Evolutionary conservation across 2,113 vertebrate genomes (phyloP).

Genomic region (Kryptolebias marmoratus): DNA sequence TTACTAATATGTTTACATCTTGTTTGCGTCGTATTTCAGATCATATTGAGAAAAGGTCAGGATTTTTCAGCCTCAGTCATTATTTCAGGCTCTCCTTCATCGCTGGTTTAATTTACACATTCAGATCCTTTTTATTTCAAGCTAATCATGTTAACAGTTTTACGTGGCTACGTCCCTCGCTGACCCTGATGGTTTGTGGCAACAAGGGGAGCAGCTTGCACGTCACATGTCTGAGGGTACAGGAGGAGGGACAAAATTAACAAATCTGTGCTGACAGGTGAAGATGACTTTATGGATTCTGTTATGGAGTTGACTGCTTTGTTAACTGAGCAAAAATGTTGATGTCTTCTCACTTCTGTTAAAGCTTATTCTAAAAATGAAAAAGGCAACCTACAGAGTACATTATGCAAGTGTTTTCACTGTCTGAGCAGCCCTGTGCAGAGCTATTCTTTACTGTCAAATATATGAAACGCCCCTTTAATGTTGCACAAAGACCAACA

Average conservation of each 20-base stretch:
- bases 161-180: background rate
- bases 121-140: background rate
- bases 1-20: no score
- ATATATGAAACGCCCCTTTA: constrained; percentile 2
- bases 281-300: background rate
- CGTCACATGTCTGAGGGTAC: background rate
- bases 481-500: background rate
- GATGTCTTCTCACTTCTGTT: background rate
- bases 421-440: background rate
- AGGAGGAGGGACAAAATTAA: background rate
- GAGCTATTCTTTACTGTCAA: background rate
- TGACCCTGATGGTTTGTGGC: background rate
- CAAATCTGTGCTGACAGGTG: background rate
- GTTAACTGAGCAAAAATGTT: background rate
- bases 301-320: background rate
- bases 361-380: background rate
- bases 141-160: background rate
- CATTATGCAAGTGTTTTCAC: background rate
- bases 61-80: no score
- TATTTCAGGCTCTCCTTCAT: background rate
- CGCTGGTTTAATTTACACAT: background rate
- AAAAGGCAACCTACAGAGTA: constrained; percentile 2
- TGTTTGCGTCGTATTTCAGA: no score
- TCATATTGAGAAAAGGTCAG: no score
- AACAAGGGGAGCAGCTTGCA: background rate